Evolutionary conservation across 2,113 vertebrate species (phyloP), one percentile per base, ranked within the genome.

Genomic region (Calidris pugnax): DNA sequence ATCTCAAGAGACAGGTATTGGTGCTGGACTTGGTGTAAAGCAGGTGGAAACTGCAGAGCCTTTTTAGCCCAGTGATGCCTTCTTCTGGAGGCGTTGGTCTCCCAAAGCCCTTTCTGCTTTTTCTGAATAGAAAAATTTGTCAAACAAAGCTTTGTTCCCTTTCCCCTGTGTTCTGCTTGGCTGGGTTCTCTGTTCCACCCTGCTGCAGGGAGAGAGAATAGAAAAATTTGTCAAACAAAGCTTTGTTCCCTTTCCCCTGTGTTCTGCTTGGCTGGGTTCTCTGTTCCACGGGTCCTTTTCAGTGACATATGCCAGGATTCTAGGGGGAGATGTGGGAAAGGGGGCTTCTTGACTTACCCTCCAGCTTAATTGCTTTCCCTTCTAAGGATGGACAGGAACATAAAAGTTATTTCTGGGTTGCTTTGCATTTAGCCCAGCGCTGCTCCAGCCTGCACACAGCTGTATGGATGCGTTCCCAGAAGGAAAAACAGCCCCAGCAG

Each of bases 211-310:
- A 71, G 51, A 28, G 45, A 14, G 5, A 9, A 6, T 0, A 5
- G 73, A 20, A 66, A 55, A 21, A 21, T 21, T 4, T 0, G 22
- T 4, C 33, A 26, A 71, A 33, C 20, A 33, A 5, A 89, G 22
- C 47, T 35, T 35, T 19, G 12, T 23, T 8, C 35, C 13, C 12
- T 7, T 19, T 30, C 18, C 63, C 30, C 18, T 1, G 27, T 15
- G n/a, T 6, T 56, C 43, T 62, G 62, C 67, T 41, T 41, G 39
- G 39, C 39, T 41, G 39, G 10, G 39, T 41, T 41, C 39, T 41
- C 39, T 12, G 1, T 57, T 47, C 50, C 18, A 0, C 0, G 3
- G 37, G 2, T 63, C 14, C 0, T 32, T n/a, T 59, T 57, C 0
- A 24, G 41, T 51, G 60, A 4, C 19, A 4, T 0, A 0, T 9